phyloP scores from a whole-genome alignment of 2,888 invertebrate species.

The Teleogryllus oceanicus region DNA sequence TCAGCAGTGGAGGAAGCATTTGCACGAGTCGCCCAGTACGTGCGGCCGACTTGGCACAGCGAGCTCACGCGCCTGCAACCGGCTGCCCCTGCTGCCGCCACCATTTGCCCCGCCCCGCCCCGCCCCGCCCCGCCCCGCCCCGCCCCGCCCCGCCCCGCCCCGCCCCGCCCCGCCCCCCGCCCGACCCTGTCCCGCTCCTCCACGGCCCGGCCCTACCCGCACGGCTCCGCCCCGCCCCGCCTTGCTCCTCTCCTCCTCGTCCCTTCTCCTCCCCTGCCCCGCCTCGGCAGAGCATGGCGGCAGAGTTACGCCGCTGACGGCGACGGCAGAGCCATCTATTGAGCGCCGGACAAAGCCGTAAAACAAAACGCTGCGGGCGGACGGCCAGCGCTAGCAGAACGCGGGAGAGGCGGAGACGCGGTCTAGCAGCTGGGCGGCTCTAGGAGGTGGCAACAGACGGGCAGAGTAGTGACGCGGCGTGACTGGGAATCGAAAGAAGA shows the following conservation, averaged over 20 bases:
- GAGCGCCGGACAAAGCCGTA: constrained; percentile 5
- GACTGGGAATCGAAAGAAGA: too few species aligned
- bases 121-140: not conserved
- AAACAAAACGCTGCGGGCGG: constrained; percentile 1
- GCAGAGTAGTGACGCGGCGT: too few species aligned
- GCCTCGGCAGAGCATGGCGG: not conserved
- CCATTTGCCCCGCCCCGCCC: not conserved
- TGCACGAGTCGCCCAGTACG: too few species aligned
- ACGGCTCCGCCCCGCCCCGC: too few species aligned
- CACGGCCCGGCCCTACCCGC: too few species aligned
- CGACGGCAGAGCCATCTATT: not conserved
- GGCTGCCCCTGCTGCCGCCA: not conserved
- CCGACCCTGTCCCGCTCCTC: too few species aligned
- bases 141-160: too few species aligned
- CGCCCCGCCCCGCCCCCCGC: too few species aligned
- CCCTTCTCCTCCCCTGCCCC: not conserved
- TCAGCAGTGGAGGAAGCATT: too few species aligned
- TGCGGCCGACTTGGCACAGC: too few species aligned
- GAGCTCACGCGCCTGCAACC: too few species aligned
- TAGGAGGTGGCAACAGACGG: too few species aligned
- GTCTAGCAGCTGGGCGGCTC: not conserved
- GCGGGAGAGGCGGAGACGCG: not conserved
- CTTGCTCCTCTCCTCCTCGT: not conserved
- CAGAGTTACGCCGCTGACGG: not conserved
- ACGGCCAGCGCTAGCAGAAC: not conserved